Percentiles rank a stretch among this genome's conserved stretches.
These are phyloP conservation scores for Oceanites oceanicus DNA, from an alignment of 2,113 vertebrate species.

Conservation along the genomic window DNA sequence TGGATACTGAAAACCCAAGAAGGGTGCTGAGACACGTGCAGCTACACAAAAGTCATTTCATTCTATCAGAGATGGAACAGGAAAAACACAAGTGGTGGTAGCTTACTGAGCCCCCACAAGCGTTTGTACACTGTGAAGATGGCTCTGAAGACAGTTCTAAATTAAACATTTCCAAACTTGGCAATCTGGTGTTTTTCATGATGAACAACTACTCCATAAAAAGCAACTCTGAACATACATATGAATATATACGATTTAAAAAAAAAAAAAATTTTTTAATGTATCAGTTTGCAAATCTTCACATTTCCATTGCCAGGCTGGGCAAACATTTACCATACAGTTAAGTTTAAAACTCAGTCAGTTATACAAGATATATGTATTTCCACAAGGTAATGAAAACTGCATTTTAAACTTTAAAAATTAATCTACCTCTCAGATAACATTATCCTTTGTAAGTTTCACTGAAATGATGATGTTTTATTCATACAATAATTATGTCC, in stretches of 20 bases:
- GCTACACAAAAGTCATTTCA: background rate
- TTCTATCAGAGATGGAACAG: background rate
- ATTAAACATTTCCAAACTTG: background rate
- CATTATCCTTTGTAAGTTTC: background rate
- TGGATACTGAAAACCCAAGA: background rate
- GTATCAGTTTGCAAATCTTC: background rate
- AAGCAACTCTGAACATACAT: background rate
- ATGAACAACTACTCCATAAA: background rate
- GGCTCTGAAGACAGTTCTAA: background rate
- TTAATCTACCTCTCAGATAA: background rate
- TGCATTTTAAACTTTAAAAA: background rate
- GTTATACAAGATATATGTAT: background rate
- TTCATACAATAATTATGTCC: background rate
- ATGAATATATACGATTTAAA: too few relatives aligned
- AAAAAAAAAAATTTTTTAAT: background rate
- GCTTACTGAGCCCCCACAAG: background rate
- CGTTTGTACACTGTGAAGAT: background rate
- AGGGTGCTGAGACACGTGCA: background rate
- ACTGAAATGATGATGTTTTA: background rate
- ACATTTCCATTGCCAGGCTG: background rate
- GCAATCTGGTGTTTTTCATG: background rate
- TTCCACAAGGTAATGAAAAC: background rate
- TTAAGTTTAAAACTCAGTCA: background rate
- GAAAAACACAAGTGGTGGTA: background rate
- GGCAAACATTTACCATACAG: background rate